Percentiles rank a stretch among this genome's conserved stretches.
phyloP scores from a whole-genome alignment of 2,113 vertebrate species.

The Sander lucioperca region DNA sequence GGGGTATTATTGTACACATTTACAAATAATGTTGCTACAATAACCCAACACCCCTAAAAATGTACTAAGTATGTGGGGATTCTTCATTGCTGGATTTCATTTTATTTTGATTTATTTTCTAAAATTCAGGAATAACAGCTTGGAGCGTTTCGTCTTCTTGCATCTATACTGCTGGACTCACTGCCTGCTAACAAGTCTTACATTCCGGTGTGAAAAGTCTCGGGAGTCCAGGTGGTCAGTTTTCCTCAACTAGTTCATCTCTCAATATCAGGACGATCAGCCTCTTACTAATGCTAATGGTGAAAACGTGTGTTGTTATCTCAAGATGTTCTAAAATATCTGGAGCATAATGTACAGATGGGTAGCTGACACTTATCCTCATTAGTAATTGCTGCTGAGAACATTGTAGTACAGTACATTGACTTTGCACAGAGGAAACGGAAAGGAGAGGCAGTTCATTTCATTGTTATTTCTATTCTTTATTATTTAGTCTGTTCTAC shows the following conservation, averaged over 20 bases:
- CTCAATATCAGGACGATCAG: background rate
- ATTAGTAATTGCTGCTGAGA: conserved; percentile 23
- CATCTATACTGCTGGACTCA: background rate
- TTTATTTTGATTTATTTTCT: conserved; percentile 28
- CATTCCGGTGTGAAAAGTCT: background rate
- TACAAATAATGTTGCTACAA: background rate
- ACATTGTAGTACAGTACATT: background rate
- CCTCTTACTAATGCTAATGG: background rate
- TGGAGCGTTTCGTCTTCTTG: conserved; percentile 12
- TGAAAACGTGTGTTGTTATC: conserved; percentile 1
- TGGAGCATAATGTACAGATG: background rate
- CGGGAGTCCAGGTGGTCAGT: conserved; percentile 22
- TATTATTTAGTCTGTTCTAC: background rate
- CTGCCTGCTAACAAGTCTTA: background rate
- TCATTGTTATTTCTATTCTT: conserved; percentile 1
- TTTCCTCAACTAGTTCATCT: background rate
- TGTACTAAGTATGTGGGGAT: background rate
- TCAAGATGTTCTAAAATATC: background rate
- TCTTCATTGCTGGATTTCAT: conserved; percentile 13
- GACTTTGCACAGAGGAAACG: conserved; percentile 5
- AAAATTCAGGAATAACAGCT: conserved; percentile 37
- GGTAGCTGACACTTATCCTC: conserved; percentile 1
- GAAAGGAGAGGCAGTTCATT: background rate
- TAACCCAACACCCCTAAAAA: background rate
- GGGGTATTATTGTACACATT: background rate